A percentile compares a stretch with the other conserved stretches of the same genome.
Conservation (phyloP, 2,888 invertebrate species). For the Meiosimyza platycephala region DNA sequence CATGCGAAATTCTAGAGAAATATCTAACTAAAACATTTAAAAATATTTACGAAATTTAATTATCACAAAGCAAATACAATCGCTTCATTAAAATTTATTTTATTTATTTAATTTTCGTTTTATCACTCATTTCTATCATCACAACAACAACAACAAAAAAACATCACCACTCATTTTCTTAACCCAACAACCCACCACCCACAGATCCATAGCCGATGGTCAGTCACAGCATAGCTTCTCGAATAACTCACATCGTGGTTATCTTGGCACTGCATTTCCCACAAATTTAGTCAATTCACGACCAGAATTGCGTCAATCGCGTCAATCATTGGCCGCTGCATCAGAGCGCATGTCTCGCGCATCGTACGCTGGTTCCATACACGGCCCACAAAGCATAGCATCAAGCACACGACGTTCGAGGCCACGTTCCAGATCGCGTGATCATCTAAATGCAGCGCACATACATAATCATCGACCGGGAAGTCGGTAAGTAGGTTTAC, state of each 20-base stretch:
- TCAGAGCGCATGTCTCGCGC: slow-evolving; percentile 84
- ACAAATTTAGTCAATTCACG: slow-evolving; percentile 81
- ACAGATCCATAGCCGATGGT: slow-evolving; percentile 85
- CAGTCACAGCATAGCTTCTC: slow-evolving; percentile 92
- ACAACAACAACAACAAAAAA: slow-evolving; percentile 3
- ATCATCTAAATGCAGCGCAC: slow-evolving; percentile 70
- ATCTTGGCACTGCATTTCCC: slow-evolving; percentile 76
- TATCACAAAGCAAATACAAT: too few species aligned
- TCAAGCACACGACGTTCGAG: slow-evolving; percentile 76
- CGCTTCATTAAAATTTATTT: background rate
- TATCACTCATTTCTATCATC: slow-evolving; percentile 17
- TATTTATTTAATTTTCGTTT: slow-evolving; percentile 32
- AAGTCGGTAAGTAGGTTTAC: slow-evolving; percentile 73
- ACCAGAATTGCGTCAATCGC: slow-evolving; percentile 86
- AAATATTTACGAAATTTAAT: too few species aligned
- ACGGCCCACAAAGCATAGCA: slow-evolving; percentile 71
- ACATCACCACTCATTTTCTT: slow-evolving; percentile 23
- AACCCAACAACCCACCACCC: background rate
- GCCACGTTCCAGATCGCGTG: slow-evolving; percentile 82
- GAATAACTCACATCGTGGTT: slow-evolving; percentile 80
- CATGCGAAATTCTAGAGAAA: too few species aligned
- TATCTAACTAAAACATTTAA: too few species aligned
- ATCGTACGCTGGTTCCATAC: slow-evolving; percentile 76
- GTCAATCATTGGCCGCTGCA: slow-evolving; percentile 85
- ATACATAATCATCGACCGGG: slow-evolving; percentile 74